Conservation (phyloP, 2,113 vertebrate species). For the Lagopus leucura region DNA sequence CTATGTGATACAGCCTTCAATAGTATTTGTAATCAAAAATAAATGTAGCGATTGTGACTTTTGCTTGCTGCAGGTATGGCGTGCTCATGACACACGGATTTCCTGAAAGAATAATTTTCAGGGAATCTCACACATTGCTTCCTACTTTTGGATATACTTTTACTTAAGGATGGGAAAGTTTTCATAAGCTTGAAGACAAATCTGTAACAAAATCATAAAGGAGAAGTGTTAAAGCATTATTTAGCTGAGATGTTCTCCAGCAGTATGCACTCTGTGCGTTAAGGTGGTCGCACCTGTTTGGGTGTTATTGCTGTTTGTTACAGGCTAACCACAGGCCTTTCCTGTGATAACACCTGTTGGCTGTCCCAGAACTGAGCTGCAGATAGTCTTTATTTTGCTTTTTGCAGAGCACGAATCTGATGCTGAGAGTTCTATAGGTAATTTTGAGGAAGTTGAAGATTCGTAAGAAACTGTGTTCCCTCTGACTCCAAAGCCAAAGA, state of each 20-base stretch:
- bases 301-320: not conserved
- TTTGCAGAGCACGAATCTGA: not conserved
- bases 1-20: not conserved
- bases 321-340: not conserved
- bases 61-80: not conserved
- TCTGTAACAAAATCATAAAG: not conserved
- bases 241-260: not conserved
- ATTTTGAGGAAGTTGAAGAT: not conserved
- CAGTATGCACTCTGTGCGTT: not conserved
- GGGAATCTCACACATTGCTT: not conserved
- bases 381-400: not conserved
- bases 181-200: not conserved
- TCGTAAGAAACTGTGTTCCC: not conserved
- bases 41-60: not conserved
- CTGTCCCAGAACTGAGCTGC: not conserved
- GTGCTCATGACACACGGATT: not conserved
- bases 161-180: not conserved
- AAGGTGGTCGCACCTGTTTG: not conserved
- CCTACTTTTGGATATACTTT: not conserved
- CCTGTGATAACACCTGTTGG: not conserved
- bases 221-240: not conserved
- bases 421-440: not conserved
- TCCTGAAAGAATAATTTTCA: not conserved
- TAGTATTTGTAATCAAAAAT: not conserved
- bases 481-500: not conserved